Conservation (phyloP, 2,113 vertebrate genomes). For the Symphodus melops region DNA sequence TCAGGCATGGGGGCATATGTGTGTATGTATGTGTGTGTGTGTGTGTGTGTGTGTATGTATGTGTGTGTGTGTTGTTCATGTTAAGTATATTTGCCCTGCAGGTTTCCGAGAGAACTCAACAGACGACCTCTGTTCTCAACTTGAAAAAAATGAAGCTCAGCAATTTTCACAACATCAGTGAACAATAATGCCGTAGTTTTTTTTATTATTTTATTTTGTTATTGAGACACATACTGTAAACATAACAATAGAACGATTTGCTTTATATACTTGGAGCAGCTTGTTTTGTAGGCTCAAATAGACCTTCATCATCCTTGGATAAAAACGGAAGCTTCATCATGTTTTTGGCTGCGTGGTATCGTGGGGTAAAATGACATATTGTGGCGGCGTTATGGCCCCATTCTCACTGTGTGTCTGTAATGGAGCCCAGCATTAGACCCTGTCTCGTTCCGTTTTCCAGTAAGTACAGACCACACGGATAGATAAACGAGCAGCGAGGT, state of each 20-base stretch:
- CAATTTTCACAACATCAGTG: background rate
- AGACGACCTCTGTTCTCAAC: background rate
- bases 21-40: constrained; percentile 24
- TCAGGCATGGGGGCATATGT: constrained; percentile 55
- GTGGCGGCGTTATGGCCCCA: constrained; percentile 44
- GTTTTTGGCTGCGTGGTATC: constrained; percentile 7
- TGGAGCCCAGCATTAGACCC: constrained; percentile 57
- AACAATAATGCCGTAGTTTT: background rate
- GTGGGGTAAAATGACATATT: constrained; percentile 54
- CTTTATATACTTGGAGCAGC: background rate
- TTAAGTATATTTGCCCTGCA: constrained; percentile 31
- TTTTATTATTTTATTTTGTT: too few relatives aligned
- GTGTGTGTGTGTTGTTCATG: constrained; percentile 27
- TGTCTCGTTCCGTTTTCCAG: constrained; percentile 67
- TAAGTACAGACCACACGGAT: constrained; percentile 63
- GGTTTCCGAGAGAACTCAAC: constrained; percentile 24
- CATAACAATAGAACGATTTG: background rate
- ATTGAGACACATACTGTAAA: background rate
- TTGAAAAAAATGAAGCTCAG: background rate
- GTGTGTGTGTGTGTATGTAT: background rate
- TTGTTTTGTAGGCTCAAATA: background rate
- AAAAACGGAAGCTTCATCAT: constrained; percentile 24
- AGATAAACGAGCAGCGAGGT: constrained; percentile 33
- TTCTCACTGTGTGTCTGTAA: constrained; percentile 54
- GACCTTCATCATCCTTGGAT: constrained; percentile 28